Conservation (phyloP, 2,113 vertebrate genomes). For the Hippocampus zosterae region DNA sequence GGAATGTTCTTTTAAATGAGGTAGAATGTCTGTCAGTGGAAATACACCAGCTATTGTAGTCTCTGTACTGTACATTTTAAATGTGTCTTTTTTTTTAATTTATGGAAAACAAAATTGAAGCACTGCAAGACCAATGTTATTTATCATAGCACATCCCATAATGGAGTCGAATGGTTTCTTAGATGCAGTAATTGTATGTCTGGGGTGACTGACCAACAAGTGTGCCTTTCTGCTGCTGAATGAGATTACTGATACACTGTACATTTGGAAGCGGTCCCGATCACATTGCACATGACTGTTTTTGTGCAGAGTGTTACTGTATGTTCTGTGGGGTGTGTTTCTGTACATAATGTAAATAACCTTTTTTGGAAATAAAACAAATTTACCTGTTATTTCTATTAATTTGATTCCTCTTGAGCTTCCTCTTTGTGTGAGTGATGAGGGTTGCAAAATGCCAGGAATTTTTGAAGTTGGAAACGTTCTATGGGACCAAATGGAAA, state of each 20-base stretch:
- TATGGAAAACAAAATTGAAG: slow-evolving; percentile 63
- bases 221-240: slow-evolving; percentile 63
- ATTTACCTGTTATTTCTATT: slow-evolving; percentile 56
- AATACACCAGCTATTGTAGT: slow-evolving; percentile 40
- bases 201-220: slow-evolving; percentile 31
- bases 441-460: too few relatives aligned
- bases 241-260: slow-evolving; percentile 64
- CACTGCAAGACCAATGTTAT: slow-evolving; percentile 72
- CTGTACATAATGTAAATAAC: slow-evolving; percentile 70
- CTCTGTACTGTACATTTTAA: slow-evolving; percentile 62
- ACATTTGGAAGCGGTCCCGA: slow-evolving; percentile 41
- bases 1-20: slow-evolving; percentile 39
- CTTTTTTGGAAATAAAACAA: slow-evolving; percentile 66
- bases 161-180: slow-evolving; percentile 41
- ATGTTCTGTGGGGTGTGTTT: slow-evolving; percentile 32
- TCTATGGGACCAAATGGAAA: not conserved
- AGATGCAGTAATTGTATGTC: slow-evolving; percentile 50
- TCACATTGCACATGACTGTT: slow-evolving; percentile 27
- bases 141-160: slow-evolving; percentile 65
- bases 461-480: not conserved
- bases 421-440: not conserved
- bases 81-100: slow-evolving; percentile 66
- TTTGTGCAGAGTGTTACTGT: slow-evolving; percentile 44
- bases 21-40: slow-evolving; percentile 41
- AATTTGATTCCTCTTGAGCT: not conserved